A percentile compares a stretch with the other conserved stretches of the same genome.
Conservation (phyloP, 2,113 vertebrate genomes). For the Hyla sarda region DNA sequence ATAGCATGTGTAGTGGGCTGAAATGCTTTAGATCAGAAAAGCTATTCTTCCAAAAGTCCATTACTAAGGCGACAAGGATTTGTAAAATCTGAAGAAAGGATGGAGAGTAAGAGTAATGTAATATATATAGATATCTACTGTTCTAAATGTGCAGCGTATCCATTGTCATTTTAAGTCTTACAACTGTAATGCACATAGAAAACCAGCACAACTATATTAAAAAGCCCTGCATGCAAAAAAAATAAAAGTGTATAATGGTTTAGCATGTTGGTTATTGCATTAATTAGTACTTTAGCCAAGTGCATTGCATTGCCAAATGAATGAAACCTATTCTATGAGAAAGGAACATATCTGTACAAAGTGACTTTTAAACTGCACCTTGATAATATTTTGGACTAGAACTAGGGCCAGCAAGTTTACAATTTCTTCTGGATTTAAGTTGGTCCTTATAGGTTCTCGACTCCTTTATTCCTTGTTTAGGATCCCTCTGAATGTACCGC, state of each 20-base stretch:
- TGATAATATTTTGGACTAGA: slow-evolving; percentile 42
- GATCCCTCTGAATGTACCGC: slow-evolving; percentile 52
- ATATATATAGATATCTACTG: neutral
- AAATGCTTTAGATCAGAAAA: neutral
- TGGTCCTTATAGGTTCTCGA: slow-evolving; percentile 41
- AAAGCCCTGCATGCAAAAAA: slow-evolving; percentile 54
- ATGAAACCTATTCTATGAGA: neutral
- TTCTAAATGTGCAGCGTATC: neutral
- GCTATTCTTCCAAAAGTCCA: neutral
- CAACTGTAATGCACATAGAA: slow-evolving; percentile 25
- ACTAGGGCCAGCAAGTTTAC: slow-evolving; percentile 53
- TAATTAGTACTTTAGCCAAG: slow-evolving; percentile 18
- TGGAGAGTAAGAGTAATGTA: neutral
- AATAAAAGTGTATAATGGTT: slow-evolving; percentile 27
- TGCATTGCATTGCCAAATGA: slow-evolving; percentile 34
- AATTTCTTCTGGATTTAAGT: slow-evolving; percentile 49
- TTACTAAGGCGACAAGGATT: neutral
- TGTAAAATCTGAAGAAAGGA: neutral
- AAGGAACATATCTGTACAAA: slow-evolving; percentile 14
- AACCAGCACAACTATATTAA: slow-evolving; percentile 27
- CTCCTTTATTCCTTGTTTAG: slow-evolving; percentile 17
- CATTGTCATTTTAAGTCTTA: neutral
- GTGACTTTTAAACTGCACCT: slow-evolving; percentile 43
- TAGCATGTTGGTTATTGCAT: slow-evolving; percentile 42
- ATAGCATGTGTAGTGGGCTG: neutral